Percentiles rank a stretch among this genome's conserved stretches.
Conservation (phyloP, 1,140 invertebrate species). For the Drosophila pandora region DNA sequence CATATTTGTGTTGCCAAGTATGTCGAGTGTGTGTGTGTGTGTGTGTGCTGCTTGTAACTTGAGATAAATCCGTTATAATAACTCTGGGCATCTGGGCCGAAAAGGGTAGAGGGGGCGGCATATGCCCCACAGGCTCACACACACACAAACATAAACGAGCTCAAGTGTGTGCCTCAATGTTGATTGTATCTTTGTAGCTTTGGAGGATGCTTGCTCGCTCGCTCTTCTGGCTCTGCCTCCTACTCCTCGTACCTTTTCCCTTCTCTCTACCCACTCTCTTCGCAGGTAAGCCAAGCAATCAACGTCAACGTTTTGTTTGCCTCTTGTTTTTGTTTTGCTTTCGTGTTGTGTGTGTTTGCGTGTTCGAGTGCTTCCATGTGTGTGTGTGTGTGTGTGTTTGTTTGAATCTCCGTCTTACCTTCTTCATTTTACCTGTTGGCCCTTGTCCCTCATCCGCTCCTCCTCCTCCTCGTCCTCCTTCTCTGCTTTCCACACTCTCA, state of each 20-base stretch:
- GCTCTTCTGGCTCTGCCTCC: constrained; percentile 5
- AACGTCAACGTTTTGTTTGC: constrained; percentile 43
- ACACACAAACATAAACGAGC: constrained; percentile 17
- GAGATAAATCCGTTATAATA: constrained; percentile 82
- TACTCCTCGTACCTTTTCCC: neutral
- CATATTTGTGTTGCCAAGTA: constrained; percentile 52
- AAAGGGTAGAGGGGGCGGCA: constrained; percentile 9
- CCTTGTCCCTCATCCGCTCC: constrained; percentile 20
- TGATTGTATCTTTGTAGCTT: constrained; percentile 67
- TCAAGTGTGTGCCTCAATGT: constrained; percentile 57
- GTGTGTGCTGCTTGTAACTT: constrained; percentile 61
- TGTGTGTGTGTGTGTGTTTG: constrained; percentile 15
- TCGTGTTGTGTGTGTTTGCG: constrained; percentile 35
- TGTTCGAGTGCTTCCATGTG: constrained; percentile 1
- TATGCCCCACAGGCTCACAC: constrained; percentile 51
- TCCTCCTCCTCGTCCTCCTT: neutral
- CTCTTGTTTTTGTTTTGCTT: constrained; percentile 55
- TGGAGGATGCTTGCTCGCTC: constrained; percentile 62
- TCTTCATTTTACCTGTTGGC: constrained; percentile 38
- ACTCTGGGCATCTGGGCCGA: constrained; percentile 66
- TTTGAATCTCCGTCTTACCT: constrained; percentile 21
- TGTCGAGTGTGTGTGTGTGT: constrained; percentile 5
- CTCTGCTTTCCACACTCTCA: constrained; percentile 12
- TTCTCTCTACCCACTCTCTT: neutral
- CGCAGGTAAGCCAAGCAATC: constrained; percentile 52